phyloP scores from a whole-genome alignment of 2,888 invertebrate genomes.

The Parnassius glacialis region DNA sequence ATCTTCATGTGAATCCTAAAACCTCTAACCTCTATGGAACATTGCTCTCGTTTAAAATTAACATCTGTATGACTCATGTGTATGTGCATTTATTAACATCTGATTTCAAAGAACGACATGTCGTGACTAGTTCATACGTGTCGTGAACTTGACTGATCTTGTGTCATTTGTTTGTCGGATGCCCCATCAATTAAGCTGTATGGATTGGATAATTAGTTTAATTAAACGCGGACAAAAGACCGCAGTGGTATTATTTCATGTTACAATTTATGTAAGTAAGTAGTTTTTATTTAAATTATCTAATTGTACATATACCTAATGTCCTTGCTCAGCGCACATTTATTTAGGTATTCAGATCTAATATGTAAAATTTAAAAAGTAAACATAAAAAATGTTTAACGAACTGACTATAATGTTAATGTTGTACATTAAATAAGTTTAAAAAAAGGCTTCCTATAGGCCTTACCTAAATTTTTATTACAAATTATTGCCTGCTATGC shows the following conservation, averaged over 20 bases:
- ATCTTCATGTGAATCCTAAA: not conserved
- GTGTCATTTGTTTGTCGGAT: slow-evolving; percentile 57
- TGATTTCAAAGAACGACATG: slow-evolving; percentile 56
- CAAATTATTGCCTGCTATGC: too few relatives aligned
- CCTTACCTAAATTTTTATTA: too few relatives aligned
- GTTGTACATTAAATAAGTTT: too few relatives aligned
- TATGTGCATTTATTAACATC: slow-evolving; percentile 55
- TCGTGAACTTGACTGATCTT: slow-evolving; percentile 70
- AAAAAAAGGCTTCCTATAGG: too few relatives aligned
- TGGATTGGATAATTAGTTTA: slow-evolving; percentile 54
- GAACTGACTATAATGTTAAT: too few relatives aligned
- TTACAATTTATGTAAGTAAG: not conserved
- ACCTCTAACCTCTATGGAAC: not conserved
- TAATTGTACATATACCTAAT: too few relatives aligned
- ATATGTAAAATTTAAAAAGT: too few relatives aligned
- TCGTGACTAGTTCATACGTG: slow-evolving; percentile 70
- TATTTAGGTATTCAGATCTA: too few relatives aligned
- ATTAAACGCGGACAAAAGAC: slow-evolving; percentile 28
- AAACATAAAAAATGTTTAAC: too few relatives aligned
- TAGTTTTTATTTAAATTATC: not conserved
- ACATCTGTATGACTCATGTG: slow-evolving; percentile 53
- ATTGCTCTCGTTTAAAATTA: slow-evolving; percentile 36
- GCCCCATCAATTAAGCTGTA: slow-evolving; percentile 55
- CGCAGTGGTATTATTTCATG: not conserved
- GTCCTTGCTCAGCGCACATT: too few relatives aligned